A percentile compares a stretch with the other conserved stretches of the same genome.
phyloP scores from a whole-genome alignment of 1,140 invertebrate species.

The Drosophila pectinifera region DNA sequence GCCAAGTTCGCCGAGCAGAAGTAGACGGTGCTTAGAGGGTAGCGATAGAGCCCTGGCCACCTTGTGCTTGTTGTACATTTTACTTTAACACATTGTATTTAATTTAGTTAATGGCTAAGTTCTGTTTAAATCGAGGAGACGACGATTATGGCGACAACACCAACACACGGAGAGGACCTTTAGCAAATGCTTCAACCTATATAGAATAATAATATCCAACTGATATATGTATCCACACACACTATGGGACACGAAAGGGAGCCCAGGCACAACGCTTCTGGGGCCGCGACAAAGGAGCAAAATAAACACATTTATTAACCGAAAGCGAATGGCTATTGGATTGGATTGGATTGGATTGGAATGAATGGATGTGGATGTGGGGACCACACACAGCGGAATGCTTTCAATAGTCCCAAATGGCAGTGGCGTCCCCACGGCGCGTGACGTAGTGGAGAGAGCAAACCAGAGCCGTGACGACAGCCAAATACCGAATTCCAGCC shows the following conservation, averaged over 20 bases:
- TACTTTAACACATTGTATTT: slow-evolving; percentile 74
- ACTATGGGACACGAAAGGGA: slow-evolving; percentile 13
- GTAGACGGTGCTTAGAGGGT: slow-evolving; percentile 30
- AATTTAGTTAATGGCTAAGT: slow-evolving; percentile 75
- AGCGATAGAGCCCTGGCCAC: slow-evolving; percentile 25
- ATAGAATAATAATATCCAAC: slow-evolving; percentile 45
- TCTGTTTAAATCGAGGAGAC: slow-evolving; percentile 54
- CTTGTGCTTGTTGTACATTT: slow-evolving; percentile 72
- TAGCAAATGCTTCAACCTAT: slow-evolving; percentile 49
- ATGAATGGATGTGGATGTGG: slow-evolving; percentile 22
- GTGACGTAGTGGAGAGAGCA: slow-evolving; percentile 54
- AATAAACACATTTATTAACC: slow-evolving; percentile 45
- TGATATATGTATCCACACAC: slow-evolving; percentile 34
- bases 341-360: slow-evolving; percentile 24
- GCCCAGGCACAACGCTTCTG: slow-evolving; percentile 17
- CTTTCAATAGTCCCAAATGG: slow-evolving; percentile 42
- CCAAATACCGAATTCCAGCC: slow-evolving; percentile 58
- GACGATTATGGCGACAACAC: slow-evolving; percentile 33
- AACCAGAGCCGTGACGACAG: slow-evolving; percentile 72
- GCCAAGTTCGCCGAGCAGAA: slow-evolving; percentile 81
- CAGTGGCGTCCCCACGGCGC: slow-evolving; percentile 67
- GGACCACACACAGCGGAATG: slow-evolving; percentile 35
- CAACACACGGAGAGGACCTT: slow-evolving; percentile 26
- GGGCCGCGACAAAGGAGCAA: slow-evolving; percentile 17
- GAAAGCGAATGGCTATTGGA: slow-evolving; percentile 22